phyloP scores from a whole-genome alignment of 92 coral and sea anemone species.

The Hydrozoanthus gracilis region DNA sequence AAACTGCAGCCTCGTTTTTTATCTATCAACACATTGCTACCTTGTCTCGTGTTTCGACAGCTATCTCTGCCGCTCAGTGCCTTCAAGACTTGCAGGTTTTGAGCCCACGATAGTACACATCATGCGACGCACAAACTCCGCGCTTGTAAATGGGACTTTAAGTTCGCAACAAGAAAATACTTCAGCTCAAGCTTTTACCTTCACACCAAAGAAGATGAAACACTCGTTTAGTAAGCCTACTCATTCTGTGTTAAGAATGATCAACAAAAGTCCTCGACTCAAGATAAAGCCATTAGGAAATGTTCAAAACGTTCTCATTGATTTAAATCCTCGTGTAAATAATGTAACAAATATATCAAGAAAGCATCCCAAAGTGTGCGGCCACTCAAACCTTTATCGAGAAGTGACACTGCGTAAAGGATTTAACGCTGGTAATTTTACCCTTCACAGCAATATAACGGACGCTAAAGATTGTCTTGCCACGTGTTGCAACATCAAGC shows the following conservation, averaged over 20 bases:
- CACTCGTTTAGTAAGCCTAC: neutral
- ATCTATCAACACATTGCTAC: slow-evolving; percentile 85
- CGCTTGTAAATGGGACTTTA: neutral
- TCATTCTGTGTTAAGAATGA: neutral
- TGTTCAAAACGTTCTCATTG: slow-evolving; percentile 56
- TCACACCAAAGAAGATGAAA: neutral
- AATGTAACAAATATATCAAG: slow-evolving; percentile 7
- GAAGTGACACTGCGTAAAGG: slow-evolving; percentile 94
- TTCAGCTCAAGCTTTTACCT: neutral
- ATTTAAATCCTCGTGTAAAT: slow-evolving; percentile 50
- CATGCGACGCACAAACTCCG: slow-evolving; percentile 21
- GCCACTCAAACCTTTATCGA: slow-evolving; percentile 73
- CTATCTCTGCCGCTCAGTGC: slow-evolving; percentile 84
- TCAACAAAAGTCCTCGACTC: neutral
- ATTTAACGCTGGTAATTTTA: slow-evolving; percentile 85
- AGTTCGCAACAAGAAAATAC: neutral
- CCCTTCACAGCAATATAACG: slow-evolving; percentile 75
- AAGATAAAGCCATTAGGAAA: slow-evolving; percentile 36
- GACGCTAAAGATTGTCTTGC: slow-evolving; percentile 77
- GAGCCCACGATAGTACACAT: slow-evolving; percentile 83
- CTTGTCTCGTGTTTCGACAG: slow-evolving; percentile 86
- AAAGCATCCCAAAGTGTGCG: slow-evolving; percentile 44
- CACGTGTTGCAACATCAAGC: slow-evolving; percentile 75
- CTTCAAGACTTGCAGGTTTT: slow-evolving; percentile 84
- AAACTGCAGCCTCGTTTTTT: slow-evolving; percentile 84